Base-by-base conservation (phyloP, 1,140 invertebrate species). In the Chelonus insularis region DNA sequence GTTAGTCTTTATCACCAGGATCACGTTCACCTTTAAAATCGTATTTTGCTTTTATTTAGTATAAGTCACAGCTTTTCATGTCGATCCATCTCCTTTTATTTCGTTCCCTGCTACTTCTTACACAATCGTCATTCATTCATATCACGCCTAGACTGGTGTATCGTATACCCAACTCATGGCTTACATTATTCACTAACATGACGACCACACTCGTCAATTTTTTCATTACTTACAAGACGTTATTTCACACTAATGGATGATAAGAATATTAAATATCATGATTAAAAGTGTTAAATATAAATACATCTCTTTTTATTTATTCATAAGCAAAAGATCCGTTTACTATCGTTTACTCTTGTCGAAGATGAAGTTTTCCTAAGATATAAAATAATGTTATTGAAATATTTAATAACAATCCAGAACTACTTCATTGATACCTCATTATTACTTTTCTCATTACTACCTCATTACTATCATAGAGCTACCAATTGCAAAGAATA, bases 181-280 rank as follows among this genome's bases (percentile, higher is more conserved):
- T 50, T 62, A 62, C 60, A 62, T 61, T 61, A 61, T 62, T 62
- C 60, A 62, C 29, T 29, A 56, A 32, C 39, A 12, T 25, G 36
- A 36, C 39, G 18, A 43, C 25, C 41, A 41, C 55, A 9, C 23
- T n/a, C 20, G 21, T 34, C n/a, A 8, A 43, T 43, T 43, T 43
- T 43, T 16, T 43, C 8, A 9, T 18, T n/a, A 39, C 14, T 16
- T 57, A 29, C 36, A 9, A 9, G 11, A 21, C 3, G 36, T 1
- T 57, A 23, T 25, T 57, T 57, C 25, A 23, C 39, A 29, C 9
- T 14, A 43, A 20, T 56, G n/a, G 14, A 18, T n/a, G n/a, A 29
- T n/a, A n/a, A n/a, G n/a, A n/a, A n/a, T n/a, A n/a, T n/a, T n/a
- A n/a, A n/a, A n/a, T n/a, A n/a, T n/a, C n/a, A n/a, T n/a, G n/a